phyloP scores from a whole-genome alignment of 2,888 invertebrate genomes.

The Gastracanthus pulcherrimus region DNA sequence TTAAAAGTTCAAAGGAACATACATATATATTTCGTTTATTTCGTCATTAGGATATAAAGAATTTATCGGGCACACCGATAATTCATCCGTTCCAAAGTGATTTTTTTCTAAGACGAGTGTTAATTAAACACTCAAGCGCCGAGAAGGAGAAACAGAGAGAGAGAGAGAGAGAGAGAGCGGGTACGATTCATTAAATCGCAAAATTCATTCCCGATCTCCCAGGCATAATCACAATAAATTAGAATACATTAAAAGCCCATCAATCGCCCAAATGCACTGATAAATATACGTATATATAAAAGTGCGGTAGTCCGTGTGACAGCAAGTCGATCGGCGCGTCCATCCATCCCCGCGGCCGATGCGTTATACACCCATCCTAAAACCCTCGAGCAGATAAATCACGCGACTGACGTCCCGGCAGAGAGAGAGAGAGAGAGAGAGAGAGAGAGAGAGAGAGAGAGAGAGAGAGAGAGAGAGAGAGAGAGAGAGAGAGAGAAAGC shows the following conservation, averaged over 20 bases:
- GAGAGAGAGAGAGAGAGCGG: no score
- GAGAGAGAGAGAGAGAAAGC: neutral
- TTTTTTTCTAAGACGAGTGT: slow-evolving; percentile 42
- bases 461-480: no score
- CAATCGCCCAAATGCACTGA: slow-evolving; percentile 38
- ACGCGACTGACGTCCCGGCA: slow-evolving; percentile 23
- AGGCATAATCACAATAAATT: slow-evolving; percentile 49
- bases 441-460: no score
- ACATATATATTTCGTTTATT: neutral
- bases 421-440: neutral
- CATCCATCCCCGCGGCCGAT: neutral
- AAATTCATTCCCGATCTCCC: neutral
- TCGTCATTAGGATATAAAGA: neutral
- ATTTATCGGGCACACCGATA: neutral
- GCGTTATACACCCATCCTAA: slow-evolving; percentile 13
- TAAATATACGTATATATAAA: slow-evolving; percentile 23
- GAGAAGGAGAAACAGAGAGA: no score
- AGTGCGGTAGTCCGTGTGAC: slow-evolving; percentile 5
- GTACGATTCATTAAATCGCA: slow-evolving; percentile 32
- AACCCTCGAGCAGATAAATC: slow-evolving; percentile 41
- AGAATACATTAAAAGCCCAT: slow-evolving; percentile 54
- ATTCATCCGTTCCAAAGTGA: slow-evolving; percentile 15
- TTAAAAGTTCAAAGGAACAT: no score
- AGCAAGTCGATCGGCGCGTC: neutral
- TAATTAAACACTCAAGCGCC: slow-evolving; percentile 33